Conservation (phyloP, 2,888 invertebrate species). For the Bimastos eiseni region DNA sequence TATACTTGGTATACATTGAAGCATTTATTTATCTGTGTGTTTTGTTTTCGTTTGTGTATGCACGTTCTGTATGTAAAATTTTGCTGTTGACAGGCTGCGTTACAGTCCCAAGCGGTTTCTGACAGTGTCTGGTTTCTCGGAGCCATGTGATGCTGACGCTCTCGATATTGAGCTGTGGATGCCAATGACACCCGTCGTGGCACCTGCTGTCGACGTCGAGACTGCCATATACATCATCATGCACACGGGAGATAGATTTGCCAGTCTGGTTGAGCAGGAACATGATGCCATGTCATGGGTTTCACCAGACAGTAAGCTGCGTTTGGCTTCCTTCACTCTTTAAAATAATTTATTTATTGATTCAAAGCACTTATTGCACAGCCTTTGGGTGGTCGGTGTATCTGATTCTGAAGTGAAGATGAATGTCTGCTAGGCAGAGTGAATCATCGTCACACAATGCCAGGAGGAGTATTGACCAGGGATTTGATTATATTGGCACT, state of each 20-base stretch:
- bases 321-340: background rate
- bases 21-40: background rate
- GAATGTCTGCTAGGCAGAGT: too few species aligned
- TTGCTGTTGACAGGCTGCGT: slow-evolving; percentile 67
- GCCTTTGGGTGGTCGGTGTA: background rate
- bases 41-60: background rate
- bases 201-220: slow-evolving; percentile 76
- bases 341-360: background rate
- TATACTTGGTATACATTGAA: background rate
- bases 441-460: too few species aligned
- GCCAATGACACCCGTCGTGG: slow-evolving; percentile 43
- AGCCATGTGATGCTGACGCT: slow-evolving; percentile 72
- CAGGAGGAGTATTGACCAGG: too few species aligned
- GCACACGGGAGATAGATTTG: slow-evolving; percentile 87
- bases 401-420: too few species aligned
- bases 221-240: slow-evolving; percentile 84
- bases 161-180: slow-evolving; percentile 66
- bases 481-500: too few species aligned
- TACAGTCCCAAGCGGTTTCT: slow-evolving; percentile 85
- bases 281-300: slow-evolving; percentile 71
- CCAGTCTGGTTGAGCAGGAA: slow-evolving; percentile 87
- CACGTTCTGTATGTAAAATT: background rate
- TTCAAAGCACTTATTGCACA: background rate
- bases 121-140: slow-evolving; percentile 89
- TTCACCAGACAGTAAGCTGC: background rate